Base-by-base conservation (phyloP, 37 sponge, comb jelly and placozoan genomes). In the Hexactinellida sp. region DNA sequence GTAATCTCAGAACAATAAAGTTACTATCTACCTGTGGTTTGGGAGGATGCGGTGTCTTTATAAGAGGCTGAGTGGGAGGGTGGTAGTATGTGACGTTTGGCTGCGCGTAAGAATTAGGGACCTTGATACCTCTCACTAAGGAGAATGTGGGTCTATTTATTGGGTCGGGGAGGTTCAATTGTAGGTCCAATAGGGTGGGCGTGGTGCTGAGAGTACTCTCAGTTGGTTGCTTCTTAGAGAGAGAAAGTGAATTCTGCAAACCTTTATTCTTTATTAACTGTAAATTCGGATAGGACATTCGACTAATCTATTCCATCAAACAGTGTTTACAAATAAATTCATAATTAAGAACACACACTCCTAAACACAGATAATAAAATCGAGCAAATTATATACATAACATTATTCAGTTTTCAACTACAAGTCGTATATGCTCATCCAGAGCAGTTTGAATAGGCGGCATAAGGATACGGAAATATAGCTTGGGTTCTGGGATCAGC, bases 211-310 rank as follows among this genome's bases (percentile, higher is more conserved):
- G 28, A n/a, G 76, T 25, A 32, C 5, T 5, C 30, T 63, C 76
- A 21, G 76, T n/a, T 32, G 76, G 34, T 63, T 23, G 3, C 30
- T n/a, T 63, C 76, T 63, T 10, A 63, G 25, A 32, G 1, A 63
- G 76, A 25, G 76, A 28, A 23, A 63, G 34, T 10, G 28, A 25
- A 23, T 1, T 63, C 3, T n/a, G 28, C 5, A 10, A n/a, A 7
- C 30, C 21, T 63, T 7, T 25, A 1, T 23, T n/a, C 76, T 63
- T 63, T 7, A 23, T 63, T 63, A 25, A 25, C 5, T 10, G 76
- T 63, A 63, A 63, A 63, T 63, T 63, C 34, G 21, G 76, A 63
- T 63, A 28, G 13, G 76, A 63, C 76, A 63, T 63, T 47, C 52
- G 16, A 47, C 52, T 47, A 47, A 47, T 47, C 16, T 47, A 47